Evolutionary conservation across 2,888 invertebrate genomes (phyloP).

Genomic region (Ptychoptera albimana): DNA sequence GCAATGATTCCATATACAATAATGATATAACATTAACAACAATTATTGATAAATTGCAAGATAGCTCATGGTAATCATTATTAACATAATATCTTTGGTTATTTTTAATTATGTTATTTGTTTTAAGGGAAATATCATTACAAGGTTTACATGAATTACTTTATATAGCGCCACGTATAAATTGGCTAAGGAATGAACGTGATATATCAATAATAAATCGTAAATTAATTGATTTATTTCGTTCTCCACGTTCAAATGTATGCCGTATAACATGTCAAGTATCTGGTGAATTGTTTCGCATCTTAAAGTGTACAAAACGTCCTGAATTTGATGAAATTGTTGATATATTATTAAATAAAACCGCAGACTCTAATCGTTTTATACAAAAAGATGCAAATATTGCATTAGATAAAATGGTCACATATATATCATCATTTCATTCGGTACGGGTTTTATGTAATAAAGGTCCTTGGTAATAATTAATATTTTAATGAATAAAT

Average conservation of each 20-base stretch:
- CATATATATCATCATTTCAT: conserved; percentile 33
- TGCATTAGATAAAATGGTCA: conserved; percentile 41
- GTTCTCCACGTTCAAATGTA: conserved; percentile 28
- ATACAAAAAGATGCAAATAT: conserved; percentile 46
- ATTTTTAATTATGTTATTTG: neutral
- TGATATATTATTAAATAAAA: conserved; percentile 37
- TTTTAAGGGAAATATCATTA: conserved; percentile 3
- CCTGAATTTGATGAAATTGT: conserved; percentile 43
- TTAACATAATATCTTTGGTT: neutral
- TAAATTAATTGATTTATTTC: conserved; percentile 25
- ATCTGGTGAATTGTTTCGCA: conserved; percentile 28
- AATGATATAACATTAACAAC: neutral
- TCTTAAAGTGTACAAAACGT: conserved; percentile 27
- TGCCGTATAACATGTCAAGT: conserved; percentile 29
- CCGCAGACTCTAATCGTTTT: conserved; percentile 45
- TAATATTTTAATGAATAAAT: neutral
- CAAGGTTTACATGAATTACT: conserved; percentile 5
- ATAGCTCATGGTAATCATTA: conserved; percentile 1
- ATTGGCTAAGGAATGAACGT: conserved; percentile 3
- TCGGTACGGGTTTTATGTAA: conserved; percentile 23
- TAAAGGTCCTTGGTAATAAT: conserved; percentile 20
- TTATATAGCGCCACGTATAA: conserved; percentile 2
- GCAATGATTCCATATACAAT: neutral
- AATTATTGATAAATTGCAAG: conserved; percentile 6
- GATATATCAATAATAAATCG: conserved; percentile 26